phyloP scores from a whole-genome alignment of 2,113 vertebrate species.

The Rhipidura dahli region DNA sequence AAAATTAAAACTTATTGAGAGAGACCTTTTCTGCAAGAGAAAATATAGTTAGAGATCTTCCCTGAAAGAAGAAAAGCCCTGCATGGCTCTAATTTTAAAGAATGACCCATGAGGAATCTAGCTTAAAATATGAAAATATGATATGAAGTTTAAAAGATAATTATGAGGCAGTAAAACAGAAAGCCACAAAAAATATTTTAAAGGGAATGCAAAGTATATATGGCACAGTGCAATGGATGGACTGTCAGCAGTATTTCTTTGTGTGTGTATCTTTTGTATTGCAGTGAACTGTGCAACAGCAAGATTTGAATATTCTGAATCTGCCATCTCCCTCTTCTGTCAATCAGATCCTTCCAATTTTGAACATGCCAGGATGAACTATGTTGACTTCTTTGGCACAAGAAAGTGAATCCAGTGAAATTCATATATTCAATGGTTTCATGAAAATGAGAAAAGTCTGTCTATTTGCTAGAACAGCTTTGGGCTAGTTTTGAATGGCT shows the following conservation, averaged over 20 bases:
- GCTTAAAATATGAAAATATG: slow-evolving; percentile 24
- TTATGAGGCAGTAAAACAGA: background rate
- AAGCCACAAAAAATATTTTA: background rate
- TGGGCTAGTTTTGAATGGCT: slow-evolving; percentile 67
- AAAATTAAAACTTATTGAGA: background rate
- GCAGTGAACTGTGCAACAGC: slow-evolving; percentile 44
- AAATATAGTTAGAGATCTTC: background rate
- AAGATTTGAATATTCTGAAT: slow-evolving; percentile 66
- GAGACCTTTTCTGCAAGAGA: background rate
- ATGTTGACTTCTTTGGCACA: slow-evolving; percentile 66
- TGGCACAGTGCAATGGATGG: slow-evolving; percentile 13
- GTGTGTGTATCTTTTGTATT: slow-evolving; percentile 26
- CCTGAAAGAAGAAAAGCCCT: background rate
- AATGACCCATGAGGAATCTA: background rate
- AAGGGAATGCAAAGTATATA: background rate
- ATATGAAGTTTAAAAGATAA: slow-evolving; percentile 23
- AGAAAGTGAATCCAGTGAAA: slow-evolving; percentile 64
- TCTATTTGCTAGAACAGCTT: slow-evolving; percentile 68
- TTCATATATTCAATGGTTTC: slow-evolving; percentile 67
- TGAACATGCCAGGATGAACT: slow-evolving; percentile 68
- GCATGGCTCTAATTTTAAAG: background rate
- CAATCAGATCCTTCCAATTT: slow-evolving; percentile 65
- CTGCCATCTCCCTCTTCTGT: slow-evolving; percentile 62
- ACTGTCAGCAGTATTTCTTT: slow-evolving; percentile 61
- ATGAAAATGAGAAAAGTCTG: slow-evolving; percentile 69